Conservation (phyloP, 2,113 vertebrate genomes). For the Lipotes vexillifer region DNA sequence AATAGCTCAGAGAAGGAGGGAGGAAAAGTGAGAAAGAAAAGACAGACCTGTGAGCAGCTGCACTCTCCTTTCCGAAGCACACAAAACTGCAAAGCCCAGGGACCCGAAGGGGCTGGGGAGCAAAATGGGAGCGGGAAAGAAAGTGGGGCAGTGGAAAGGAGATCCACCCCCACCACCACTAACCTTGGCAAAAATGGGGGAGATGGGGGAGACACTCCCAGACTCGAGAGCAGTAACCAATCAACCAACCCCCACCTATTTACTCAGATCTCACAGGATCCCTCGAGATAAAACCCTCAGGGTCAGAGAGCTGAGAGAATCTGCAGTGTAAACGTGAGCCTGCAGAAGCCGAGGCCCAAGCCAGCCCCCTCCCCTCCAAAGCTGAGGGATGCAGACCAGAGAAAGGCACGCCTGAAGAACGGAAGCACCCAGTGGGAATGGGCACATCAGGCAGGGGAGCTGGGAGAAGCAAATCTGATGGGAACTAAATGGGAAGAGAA, state of each 20-base stretch:
- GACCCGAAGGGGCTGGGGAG: not conserved
- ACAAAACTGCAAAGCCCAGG: conserved; percentile 37
- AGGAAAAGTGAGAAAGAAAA: not conserved
- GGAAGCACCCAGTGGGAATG: not conserved
- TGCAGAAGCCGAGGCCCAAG: not conserved
- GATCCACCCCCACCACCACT: not conserved
- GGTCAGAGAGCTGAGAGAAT: not conserved
- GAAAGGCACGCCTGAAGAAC: not conserved
- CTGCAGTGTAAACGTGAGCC: not conserved
- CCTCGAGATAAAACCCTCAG: not conserved
- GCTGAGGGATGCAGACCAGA: not conserved
- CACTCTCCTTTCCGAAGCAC: not conserved
- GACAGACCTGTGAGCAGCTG: conserved; percentile 15
- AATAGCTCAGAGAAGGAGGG: not conserved
- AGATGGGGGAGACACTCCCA: not conserved
- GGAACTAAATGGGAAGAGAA: not conserved
- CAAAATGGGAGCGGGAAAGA: not conserved
- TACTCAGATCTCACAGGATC: not conserved
- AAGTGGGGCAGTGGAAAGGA: not conserved
- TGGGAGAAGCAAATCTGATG: not conserved
- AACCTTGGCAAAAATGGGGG: not conserved
- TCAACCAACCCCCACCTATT: not conserved
- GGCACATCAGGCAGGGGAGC: not conserved
- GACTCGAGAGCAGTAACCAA: not conserved
- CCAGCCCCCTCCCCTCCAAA: not conserved